Conservation (phyloP, 2,888 invertebrate species). For the Trachelus iudaicus region DNA sequence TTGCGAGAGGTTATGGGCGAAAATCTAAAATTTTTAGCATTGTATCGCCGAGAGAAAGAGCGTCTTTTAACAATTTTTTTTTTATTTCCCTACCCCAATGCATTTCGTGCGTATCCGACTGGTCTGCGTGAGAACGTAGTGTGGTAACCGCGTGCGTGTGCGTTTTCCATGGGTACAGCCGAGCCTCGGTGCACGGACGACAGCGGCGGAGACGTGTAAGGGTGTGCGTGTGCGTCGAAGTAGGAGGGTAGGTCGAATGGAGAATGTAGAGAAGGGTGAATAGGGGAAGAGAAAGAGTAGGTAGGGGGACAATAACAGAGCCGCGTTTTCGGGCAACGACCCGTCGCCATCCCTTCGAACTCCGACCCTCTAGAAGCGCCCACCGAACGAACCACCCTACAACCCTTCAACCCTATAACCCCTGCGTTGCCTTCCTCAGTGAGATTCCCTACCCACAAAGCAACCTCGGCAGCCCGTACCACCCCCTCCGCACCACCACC, state of each 20-base stretch:
- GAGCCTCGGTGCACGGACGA: slow-evolving; percentile 7
- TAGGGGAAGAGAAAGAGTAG: slow-evolving; percentile 32
- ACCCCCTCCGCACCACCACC: slow-evolving; percentile 12
- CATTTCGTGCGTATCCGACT: background rate
- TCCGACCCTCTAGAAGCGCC: slow-evolving; percentile 22
- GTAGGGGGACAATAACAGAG: slow-evolving; percentile 59
- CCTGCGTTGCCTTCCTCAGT: slow-evolving; percentile 7
- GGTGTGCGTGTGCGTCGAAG: slow-evolving; percentile 42
- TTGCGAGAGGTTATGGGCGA: too few relatives aligned
- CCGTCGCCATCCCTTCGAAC: slow-evolving; percentile 60
- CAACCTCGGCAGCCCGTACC: background rate
- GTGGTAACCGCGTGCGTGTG: slow-evolving; percentile 30
- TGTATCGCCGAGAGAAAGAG: background rate
- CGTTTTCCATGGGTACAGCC: slow-evolving; percentile 38
- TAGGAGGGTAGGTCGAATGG: slow-evolving; percentile 28
- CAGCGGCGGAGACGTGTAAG: slow-evolving; percentile 8
- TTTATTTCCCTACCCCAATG: background rate
- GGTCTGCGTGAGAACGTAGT: background rate
- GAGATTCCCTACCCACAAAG: background rate
- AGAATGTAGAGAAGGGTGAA: slow-evolving; percentile 23
- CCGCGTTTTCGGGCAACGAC: slow-evolving; percentile 65
- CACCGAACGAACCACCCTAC: slow-evolving; percentile 9
- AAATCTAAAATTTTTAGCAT: background rate
- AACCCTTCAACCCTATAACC: slow-evolving; percentile 14
- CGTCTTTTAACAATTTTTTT: background rate